Base-by-base conservation (phyloP, 2,113 vertebrate species). In the Lontra canadensis region DNA sequence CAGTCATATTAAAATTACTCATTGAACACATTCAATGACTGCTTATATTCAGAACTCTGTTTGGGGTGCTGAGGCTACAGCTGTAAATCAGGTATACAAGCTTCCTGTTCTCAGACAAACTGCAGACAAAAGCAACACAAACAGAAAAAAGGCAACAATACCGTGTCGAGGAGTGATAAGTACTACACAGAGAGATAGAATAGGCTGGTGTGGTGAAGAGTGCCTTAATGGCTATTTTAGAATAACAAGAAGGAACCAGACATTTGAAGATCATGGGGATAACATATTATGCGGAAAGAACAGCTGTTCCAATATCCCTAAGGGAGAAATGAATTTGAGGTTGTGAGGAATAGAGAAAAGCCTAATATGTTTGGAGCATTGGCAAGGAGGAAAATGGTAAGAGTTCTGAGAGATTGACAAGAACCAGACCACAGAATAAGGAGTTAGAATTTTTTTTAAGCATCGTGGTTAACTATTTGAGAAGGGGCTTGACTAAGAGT, bases 211-310 rank as follows among this genome's bases (percentile, higher is more conserved):
- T 42, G 44, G 71, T 9, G n/a, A 83, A 95, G 86, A 86, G 29
- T 20, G 29, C 25, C 88, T 86, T 47, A 18, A 15, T 92, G 49
- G 81, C 42, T 52, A 17, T 47, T 76, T 84, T 36, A 71, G 63
- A 96, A 36, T 20, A 79, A 78, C 61, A 81, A 55, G 82, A 80
- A 87, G 73, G 34, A n/a, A 3, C 8, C 74, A 85, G 36, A 42
- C 78, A 59, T 91, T 74, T 82, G 90, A 87, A 95, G 92, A 59
- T 67, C 39, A 65, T 21, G 18, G 87, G 69, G 71, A 86, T 88
- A 91, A 84, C 49, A 29, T 63, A 57, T 80, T 42, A 90, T 69
- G 78, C 26, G 63, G 36, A 81, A 15, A 74, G 73, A 88, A 80
- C 71, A 92, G 90, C 90, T 95, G 76, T 39, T 82, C 26, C 59